Base-by-base conservation (phyloP, 2,888 invertebrate genomes). In the Rhamnusium bicolor region DNA sequence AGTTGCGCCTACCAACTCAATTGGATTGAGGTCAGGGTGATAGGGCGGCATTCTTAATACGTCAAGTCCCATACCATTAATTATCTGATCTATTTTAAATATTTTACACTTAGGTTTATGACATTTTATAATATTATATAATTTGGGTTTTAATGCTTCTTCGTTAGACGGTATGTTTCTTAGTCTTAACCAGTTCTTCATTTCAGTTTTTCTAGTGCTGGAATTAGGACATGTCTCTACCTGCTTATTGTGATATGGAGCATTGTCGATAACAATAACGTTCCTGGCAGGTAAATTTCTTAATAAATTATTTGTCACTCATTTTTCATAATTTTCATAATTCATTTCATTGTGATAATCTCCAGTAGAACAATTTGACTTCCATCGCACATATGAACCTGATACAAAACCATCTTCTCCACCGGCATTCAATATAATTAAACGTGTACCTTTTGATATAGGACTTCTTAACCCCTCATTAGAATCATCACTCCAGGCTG, bases 261-360 rank as follows among this genome's bases (percentile, higher is more conserved):
- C 21, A 21, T 53, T 66, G n/a, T 61, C 61, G 3, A 61, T 61
- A 29, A 61, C 61, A 7, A 61, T 14, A 21, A 61, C 61, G 18
- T 40, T 61, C 29, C 16, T 29, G 24, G 61, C 40, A n/a, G 40
- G 40, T 18, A 61, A 14, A 61, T 61, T 40, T 6, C 14, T 10
- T 40, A 61, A 66, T 58, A 40, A 14, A 4, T 24, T 19, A 7
- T 53, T 21, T 53, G 18, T 18, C 16, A 66, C 40, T 71, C 73
- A 74, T 67, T 76, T 77, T 56, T 63, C 58, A 49, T 71, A 77
- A 61, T 77, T 69, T 12, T 71, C 27, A 56, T 54, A 73, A 63
- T 77, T 69, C 71, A 75, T 73, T 16, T 77, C 72, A 24, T 71
- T 49, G 40, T 76, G 66, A 32, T 74, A 74, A 65, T 76, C 73